Evolutionary conservation across 2,113 vertebrate genomes (phyloP).

Genomic region (Eonycteris spelaea): DNA sequence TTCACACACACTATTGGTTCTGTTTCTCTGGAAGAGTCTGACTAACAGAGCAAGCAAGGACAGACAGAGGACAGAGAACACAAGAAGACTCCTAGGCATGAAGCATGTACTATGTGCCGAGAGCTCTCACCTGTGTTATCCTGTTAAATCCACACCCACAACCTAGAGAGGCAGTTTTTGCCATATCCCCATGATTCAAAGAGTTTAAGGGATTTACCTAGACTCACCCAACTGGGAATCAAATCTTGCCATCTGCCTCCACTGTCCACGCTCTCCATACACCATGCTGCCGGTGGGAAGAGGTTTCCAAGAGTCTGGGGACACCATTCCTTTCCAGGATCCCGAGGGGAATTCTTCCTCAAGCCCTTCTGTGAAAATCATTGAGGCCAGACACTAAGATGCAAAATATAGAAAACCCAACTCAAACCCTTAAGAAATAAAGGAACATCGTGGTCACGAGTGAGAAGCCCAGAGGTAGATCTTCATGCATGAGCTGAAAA

Average conservation of each 20-base stretch:
- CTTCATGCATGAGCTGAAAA: neutral
- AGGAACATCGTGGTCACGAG: neutral
- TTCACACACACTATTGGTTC: neutral
- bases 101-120: rapidly evolving
- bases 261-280: neutral
- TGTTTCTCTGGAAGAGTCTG: neutral
- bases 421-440: neutral
- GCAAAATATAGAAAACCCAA: neutral
- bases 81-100: rapidly evolving
- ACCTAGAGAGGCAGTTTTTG: neutral
- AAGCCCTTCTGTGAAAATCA: neutral
- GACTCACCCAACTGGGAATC: neutral
- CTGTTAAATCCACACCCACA: neutral
- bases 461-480: neutral
- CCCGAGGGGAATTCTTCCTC: neutral
- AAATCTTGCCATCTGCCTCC: neutral
- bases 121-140: rapidly evolving
- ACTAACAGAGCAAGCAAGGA: neutral
- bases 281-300: neutral
- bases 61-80: neutral
- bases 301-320: neutral
- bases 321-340: neutral
- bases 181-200: neutral
- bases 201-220: neutral
- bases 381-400: neutral